phyloP scores from a whole-genome alignment of 1,140 invertebrate species.

The Sitobion miscanthi region DNA sequence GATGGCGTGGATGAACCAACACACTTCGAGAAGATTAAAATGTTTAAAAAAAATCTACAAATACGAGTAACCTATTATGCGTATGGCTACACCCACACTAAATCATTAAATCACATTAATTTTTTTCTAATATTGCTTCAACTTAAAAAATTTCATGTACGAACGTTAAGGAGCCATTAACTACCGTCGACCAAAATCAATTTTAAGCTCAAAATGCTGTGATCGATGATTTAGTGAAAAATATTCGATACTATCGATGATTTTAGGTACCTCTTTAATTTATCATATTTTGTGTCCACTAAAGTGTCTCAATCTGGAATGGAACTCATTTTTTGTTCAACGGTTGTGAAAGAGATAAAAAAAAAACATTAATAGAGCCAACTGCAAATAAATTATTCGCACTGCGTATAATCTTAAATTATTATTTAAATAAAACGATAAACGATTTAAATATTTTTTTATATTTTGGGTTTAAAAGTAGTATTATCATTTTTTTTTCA shows the following conservation, averaged over 20 bases:
- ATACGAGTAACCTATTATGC: not conserved
- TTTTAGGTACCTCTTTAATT: not conserved
- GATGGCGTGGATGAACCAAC: no score
- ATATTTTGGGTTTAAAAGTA: not conserved
- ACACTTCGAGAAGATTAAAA: not conserved
- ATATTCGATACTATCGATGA: not conserved
- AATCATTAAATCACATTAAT: not conserved
- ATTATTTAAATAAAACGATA: conserved; percentile 12
- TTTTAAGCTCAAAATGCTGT: not conserved
- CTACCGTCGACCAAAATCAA: not conserved
- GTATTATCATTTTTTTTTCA: not conserved
- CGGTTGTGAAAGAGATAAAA: not conserved
- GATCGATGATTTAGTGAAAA: not conserved
- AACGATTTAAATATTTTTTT: conserved; percentile 12
- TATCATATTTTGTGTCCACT: not conserved
- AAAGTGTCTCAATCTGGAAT: not conserved
- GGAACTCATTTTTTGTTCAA: not conserved
- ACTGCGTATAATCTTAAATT: not conserved
- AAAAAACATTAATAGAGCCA: not conserved
- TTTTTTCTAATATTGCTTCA: not conserved
- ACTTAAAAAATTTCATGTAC: not conserved
- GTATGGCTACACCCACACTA: not conserved
- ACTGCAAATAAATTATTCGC: not conserved
- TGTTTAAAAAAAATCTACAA: not conserved
- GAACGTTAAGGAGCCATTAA: not conserved